phyloP scores from a whole-genome alignment of 2,113 vertebrate species.

The Xiphophorus couchianus region DNA sequence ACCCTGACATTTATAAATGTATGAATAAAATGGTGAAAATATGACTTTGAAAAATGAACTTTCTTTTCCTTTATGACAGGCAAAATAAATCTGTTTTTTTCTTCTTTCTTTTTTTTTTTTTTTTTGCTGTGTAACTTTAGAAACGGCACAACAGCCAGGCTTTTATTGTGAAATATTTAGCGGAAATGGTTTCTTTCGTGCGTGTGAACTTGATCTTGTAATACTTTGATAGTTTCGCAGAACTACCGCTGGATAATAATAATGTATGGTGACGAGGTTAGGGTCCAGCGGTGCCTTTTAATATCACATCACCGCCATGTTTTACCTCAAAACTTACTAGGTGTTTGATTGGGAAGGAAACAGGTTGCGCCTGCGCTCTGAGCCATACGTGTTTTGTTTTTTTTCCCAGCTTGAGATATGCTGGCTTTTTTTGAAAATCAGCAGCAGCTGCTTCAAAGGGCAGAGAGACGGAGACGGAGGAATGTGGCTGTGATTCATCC shows the following conservation, averaged over 20 bases:
- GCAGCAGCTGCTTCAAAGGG: constrained; percentile 52
- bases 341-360: background rate
- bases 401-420: constrained; percentile 49
- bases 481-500: background rate
- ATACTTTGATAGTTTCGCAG: background rate
- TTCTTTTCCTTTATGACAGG: too few species aligned
- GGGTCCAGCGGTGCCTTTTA: background rate
- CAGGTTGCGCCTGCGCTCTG: constrained; percentile 64
- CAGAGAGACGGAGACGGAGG: constrained; percentile 34
- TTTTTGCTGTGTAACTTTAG: too few species aligned
- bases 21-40: too few species aligned
- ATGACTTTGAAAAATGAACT: too few species aligned
- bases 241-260: too few species aligned
- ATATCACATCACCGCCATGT: background rate
- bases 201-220: background rate
- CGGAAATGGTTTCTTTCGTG: constrained; percentile 10
- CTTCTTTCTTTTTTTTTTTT: too few species aligned
- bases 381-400: background rate
- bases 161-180: constrained; percentile 27
- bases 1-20: too few species aligned
- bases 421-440: constrained; percentile 38
- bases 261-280: background rate
- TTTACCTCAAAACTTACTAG: background rate
- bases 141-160: rapidly evolving
- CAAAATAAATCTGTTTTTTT: too few species aligned